Evolutionary conservation across 2,113 vertebrate species (phyloP).

Genomic region (Corapipo altera): DNA sequence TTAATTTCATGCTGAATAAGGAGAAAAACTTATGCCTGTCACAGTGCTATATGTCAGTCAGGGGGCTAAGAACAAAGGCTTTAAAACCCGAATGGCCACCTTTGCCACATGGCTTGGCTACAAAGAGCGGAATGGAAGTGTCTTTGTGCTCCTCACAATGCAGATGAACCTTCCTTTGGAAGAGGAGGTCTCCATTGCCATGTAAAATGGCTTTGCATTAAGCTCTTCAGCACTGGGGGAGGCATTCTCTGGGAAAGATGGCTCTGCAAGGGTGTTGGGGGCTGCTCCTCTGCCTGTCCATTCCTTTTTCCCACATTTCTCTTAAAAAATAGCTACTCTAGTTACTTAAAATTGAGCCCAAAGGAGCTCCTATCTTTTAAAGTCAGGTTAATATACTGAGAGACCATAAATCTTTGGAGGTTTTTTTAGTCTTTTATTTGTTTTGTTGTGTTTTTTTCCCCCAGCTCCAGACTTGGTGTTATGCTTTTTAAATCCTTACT

Average conservation of each 20-base stretch:
- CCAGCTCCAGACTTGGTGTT: not conserved
- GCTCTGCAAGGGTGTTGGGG: not conserved
- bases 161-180: not conserved
- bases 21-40: slow-evolving; percentile 43
- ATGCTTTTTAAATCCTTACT: not conserved
- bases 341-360: not conserved
- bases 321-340: not conserved
- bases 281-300: not conserved
- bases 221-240: not conserved
- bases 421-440: not conserved
- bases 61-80: slow-evolving; percentile 27
- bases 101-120: not conserved
- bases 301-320: not conserved
- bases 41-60: slow-evolving; percentile 1
- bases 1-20: slow-evolving; percentile 60
- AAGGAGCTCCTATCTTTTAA: not conserved
- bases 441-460: not conserved
- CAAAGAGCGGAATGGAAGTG: not conserved
- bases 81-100: not conserved
- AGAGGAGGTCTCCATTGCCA: not conserved
- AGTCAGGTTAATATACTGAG: not conserved
- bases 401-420: not conserved
- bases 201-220: not conserved
- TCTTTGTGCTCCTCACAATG: not conserved
- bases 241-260: not conserved